phyloP scores from a whole-genome alignment of 2,113 vertebrate genomes.

The Ammodramus savannarum region DNA sequence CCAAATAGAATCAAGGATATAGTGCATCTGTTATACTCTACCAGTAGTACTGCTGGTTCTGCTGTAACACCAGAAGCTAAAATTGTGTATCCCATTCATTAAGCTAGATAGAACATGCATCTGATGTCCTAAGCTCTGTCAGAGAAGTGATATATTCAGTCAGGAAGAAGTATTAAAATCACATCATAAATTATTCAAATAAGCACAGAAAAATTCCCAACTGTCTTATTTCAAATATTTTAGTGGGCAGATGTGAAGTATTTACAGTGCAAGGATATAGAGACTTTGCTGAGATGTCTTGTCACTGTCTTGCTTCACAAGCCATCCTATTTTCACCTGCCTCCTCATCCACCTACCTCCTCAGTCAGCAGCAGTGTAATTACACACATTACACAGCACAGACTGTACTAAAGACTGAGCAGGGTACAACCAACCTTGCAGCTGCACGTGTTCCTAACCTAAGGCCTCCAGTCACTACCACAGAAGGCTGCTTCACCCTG shows the following conservation, averaged over 20 bases:
- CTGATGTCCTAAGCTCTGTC: neutral
- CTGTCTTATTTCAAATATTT: neutral
- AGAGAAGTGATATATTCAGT: neutral
- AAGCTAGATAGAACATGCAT: neutral
- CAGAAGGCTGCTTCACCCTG: neutral
- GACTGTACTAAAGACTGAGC: neutral
- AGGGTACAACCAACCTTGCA: neutral
- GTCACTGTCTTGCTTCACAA: slow-evolving; percentile 15
- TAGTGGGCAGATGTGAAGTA: neutral
- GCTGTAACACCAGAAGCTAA: neutral
- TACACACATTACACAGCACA: neutral
- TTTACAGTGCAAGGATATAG: neutral
- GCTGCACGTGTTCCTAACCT: neutral
- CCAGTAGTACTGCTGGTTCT: neutral
- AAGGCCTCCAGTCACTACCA: neutral
- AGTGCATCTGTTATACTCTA: neutral
- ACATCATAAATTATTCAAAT: slow-evolving; percentile 45
- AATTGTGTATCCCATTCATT: neutral
- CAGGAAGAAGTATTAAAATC: slow-evolving; percentile 13
- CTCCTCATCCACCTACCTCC: neutral
- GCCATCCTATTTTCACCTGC: neutral
- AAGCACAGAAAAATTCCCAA: neutral
- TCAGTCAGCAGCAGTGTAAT: neutral
- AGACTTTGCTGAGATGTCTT: neutral
- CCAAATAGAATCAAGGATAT: slow-evolving; percentile 3